Evolutionary conservation across 2,797 vertebrate genomes (phyloP).

Genomic region (Squalus acanthias): DNA sequence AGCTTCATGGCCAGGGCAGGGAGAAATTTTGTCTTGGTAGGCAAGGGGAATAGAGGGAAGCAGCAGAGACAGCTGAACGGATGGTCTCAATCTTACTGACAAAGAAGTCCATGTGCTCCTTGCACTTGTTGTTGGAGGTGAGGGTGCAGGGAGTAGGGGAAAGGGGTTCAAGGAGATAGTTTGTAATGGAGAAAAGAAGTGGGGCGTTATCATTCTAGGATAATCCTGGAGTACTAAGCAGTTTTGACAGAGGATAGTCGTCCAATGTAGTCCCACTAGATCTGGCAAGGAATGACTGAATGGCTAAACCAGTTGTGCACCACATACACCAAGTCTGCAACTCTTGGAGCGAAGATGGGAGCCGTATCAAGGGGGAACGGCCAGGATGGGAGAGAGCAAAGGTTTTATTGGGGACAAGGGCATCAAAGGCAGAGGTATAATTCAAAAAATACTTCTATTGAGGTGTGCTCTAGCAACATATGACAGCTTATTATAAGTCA

Average conservation of each 20-base stretch:
- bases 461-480: no score
- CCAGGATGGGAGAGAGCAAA: not conserved
- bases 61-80: not conserved
- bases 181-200: not conserved
- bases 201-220: not conserved
- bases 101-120: not conserved
- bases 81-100: not conserved
- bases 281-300: not conserved
- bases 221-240: not conserved
- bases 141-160: not conserved
- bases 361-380: no score
- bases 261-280: not conserved
- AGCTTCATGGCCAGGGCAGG: not conserved
- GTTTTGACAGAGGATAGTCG: not conserved
- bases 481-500: no score
- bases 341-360: not conserved
- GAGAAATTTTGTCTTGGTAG: not conserved
- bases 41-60: not conserved
- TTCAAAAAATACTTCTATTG: no score
- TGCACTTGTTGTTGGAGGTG: not conserved
- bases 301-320: not conserved
- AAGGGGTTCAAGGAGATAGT: not conserved
- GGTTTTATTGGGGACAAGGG: not conserved
- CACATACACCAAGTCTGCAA: not conserved
- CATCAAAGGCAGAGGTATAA: no score